phyloP scores from a whole-genome alignment of 2,797 vertebrate genomes.

The Mycteria americana region DNA sequence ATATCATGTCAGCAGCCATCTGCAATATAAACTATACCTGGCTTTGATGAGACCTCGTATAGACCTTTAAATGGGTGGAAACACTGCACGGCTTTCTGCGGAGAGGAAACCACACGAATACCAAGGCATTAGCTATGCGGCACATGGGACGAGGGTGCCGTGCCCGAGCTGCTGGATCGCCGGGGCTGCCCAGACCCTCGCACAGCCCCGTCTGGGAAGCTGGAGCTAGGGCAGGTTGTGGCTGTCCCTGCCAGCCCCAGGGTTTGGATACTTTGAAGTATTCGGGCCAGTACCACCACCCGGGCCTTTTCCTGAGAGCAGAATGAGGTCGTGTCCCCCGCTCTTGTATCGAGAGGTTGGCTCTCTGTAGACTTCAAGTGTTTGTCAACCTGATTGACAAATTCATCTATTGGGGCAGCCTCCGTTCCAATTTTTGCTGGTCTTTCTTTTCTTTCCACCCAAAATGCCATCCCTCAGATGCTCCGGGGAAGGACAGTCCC shows the following conservation, averaged over 20 bases:
- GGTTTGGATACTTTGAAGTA: background rate
- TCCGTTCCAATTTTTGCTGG: background rate
- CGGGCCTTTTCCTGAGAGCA: background rate
- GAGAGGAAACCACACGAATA: conserved; percentile 28
- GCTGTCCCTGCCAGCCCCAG: background rate
- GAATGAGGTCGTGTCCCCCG: background rate
- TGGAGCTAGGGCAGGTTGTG: background rate
- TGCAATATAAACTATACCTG: conserved; percentile 70
- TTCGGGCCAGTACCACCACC: background rate
- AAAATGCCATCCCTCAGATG: background rate
- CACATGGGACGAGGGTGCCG: background rate
- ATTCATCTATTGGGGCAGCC: background rate
- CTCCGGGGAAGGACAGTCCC: background rate
- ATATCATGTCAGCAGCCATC: conserved; percentile 70
- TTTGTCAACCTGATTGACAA: background rate
- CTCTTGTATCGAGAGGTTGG: rapidly evolving
- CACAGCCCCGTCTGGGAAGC: background rate
- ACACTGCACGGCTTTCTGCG: conserved; percentile 15
- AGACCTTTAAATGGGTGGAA: conserved; percentile 61
- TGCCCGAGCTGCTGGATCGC: background rate
- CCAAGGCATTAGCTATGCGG: background rate
- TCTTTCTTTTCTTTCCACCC: background rate
- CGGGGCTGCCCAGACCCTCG: background rate
- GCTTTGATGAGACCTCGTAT: conserved; percentile 70
- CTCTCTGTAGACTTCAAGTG: background rate